These are phyloP conservation scores for Anarsia innoxiella DNA, from an alignment of 2,888 invertebrate genomes.

Conservation along the genomic window DNA sequence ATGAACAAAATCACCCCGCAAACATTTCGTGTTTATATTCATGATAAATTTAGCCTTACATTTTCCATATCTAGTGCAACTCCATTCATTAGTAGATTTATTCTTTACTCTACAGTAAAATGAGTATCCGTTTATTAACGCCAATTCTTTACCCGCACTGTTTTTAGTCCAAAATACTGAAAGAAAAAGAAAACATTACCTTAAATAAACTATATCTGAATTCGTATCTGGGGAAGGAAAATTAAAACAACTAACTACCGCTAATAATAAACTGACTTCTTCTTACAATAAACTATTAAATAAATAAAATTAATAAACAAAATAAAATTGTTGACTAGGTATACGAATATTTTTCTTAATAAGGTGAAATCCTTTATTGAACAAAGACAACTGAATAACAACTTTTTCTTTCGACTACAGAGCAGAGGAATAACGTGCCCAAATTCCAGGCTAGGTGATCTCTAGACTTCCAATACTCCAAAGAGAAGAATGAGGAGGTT, in stretches of 20 bases:
- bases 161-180: neutral
- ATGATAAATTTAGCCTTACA: conserved; percentile 6
- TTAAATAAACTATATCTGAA: no score
- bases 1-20: neutral
- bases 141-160: conserved; percentile 7
- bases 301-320: neutral
- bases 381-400: neutral
- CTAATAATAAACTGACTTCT: no score
- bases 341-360: no score
- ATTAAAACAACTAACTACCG: no score
- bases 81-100: conserved; percentile 23
- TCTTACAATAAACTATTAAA: no score
- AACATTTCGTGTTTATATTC: neutral
- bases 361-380: no score
- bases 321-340: neutral
- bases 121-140: conserved; percentile 15
- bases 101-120: conserved; percentile 11
- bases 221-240: no score
- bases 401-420: neutral
- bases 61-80: conserved; percentile 17
- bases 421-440: neutral
- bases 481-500: neutral
- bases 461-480: neutral
- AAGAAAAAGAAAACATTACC: neutral
- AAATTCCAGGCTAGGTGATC: neutral